These are phyloP conservation scores for Hermodice carunculata DNA, from an alignment of 2,888 invertebrate genomes.

Conservation along the genomic window DNA sequence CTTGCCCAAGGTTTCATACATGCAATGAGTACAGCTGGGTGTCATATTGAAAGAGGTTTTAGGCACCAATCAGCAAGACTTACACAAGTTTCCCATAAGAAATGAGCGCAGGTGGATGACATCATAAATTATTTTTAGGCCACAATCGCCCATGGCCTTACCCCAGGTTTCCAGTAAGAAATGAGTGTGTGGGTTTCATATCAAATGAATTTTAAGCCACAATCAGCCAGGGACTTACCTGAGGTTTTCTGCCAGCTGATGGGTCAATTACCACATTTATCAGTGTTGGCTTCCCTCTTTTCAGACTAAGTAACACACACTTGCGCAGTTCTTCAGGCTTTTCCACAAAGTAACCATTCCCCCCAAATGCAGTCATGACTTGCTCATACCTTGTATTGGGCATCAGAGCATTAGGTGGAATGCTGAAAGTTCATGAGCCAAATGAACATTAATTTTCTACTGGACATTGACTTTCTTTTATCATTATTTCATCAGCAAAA, in stretches of 20 bases:
- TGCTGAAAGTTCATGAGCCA: too few species aligned
- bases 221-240: slow-evolving; percentile 69
- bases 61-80: too few species aligned
- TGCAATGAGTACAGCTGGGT: neutral
- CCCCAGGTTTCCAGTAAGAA: neutral
- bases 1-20: too few species aligned
- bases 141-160: too few species aligned
- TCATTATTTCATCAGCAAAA: too few species aligned
- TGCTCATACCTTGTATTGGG: slow-evolving; percentile 88
- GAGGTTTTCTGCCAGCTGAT: slow-evolving; percentile 89
- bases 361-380: slow-evolving; percentile 89
- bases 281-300: slow-evolving; percentile 81
- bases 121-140: too few species aligned
- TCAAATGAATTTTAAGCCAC: neutral
- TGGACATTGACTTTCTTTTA: too few species aligned
- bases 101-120: too few species aligned
- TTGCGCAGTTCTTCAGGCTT: slow-evolving; percentile 82
- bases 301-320: slow-evolving; percentile 79
- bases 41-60: slow-evolving; percentile 1
- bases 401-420: slow-evolving; percentile 86
- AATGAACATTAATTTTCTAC: too few species aligned
- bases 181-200: neutral
- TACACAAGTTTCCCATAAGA: too few species aligned
- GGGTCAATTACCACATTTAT: slow-evolving; percentile 93
- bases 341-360: slow-evolving; percentile 83